phyloP scores from a whole-genome alignment of 2,888 invertebrate species.

The Phyllotreta cruciferae region DNA sequence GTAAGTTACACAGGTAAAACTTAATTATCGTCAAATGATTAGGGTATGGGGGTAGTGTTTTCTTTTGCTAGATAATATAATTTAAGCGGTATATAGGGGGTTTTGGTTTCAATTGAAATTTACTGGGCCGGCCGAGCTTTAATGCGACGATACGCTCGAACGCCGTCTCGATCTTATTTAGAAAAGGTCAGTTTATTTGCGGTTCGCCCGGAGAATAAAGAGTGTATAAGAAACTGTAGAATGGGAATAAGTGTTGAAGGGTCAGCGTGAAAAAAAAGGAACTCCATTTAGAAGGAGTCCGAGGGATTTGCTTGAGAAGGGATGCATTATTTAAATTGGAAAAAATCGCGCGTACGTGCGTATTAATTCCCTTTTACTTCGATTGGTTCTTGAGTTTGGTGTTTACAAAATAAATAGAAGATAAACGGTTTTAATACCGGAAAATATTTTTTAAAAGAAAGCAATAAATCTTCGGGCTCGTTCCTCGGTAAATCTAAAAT shows the following conservation, averaged over 20 bases:
- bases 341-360: neutral
- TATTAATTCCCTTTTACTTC: no score
- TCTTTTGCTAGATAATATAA: no score
- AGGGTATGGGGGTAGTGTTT: no score
- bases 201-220: slow-evolving; percentile 47
- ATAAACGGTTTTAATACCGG: no score
- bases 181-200: slow-evolving; percentile 54
- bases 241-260: slow-evolving; percentile 20
- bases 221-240: slow-evolving; percentile 35
- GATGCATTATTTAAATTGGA: slow-evolving; percentile 8
- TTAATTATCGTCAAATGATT: no score
- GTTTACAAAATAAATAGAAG: no score
- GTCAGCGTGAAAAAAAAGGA: slow-evolving; percentile 5
- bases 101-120: slow-evolving; percentile 49
- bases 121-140: slow-evolving; percentile 49
- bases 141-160: slow-evolving; percentile 46
- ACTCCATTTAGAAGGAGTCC: slow-evolving; percentile 4
- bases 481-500: slow-evolving; percentile 16
- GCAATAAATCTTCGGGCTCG: slow-evolving; percentile 1
- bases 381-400: no score
- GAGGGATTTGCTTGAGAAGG: slow-evolving; percentile 7
- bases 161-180: slow-evolving; percentile 51
- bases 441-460: neutral
- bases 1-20: no score
- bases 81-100: neutral